Conservation (phyloP, 2,113 vertebrate species). For the Choloepus hoffmanni region DNA sequence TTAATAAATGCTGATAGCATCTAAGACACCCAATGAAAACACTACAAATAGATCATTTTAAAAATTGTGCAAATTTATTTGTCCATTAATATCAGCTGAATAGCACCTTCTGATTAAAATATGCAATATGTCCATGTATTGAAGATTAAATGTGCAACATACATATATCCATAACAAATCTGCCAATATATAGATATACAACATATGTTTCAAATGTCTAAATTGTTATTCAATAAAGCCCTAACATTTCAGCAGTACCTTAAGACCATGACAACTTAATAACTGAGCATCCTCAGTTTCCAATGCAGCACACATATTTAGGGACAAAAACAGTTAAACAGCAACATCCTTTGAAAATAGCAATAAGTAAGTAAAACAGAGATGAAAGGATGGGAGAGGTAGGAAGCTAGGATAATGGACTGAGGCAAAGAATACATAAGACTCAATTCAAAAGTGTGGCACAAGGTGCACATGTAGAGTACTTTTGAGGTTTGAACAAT, state of each 20-base stretch:
- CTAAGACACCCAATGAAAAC: not conserved
- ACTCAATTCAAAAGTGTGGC: not conserved
- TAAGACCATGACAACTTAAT: not conserved
- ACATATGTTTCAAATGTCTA: not conserved
- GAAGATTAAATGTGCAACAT: not conserved
- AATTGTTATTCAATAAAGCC: not conserved
- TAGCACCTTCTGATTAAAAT: not conserved
- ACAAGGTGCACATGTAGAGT: not conserved
- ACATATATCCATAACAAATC: not conserved
- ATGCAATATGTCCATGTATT: not conserved
- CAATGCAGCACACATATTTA: not conserved
- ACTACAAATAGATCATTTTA: not conserved
- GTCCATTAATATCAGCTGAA: not conserved
- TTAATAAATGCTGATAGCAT: not conserved
- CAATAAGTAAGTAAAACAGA: not conserved
- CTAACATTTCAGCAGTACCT: not conserved
- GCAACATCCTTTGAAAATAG: not conserved
- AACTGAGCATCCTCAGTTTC: not conserved
- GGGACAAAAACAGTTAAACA: not conserved
- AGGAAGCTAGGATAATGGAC: not conserved
- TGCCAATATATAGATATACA: not conserved
- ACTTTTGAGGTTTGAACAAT: not conserved
- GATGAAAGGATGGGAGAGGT: not conserved
- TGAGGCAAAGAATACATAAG: not conserved
- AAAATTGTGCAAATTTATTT: not conserved